A percentile compares a stretch with the other conserved stretches of the same genome.
phyloP scores from a whole-genome alignment of 2,113 vertebrate species.

The Empidonax traillii region DNA sequence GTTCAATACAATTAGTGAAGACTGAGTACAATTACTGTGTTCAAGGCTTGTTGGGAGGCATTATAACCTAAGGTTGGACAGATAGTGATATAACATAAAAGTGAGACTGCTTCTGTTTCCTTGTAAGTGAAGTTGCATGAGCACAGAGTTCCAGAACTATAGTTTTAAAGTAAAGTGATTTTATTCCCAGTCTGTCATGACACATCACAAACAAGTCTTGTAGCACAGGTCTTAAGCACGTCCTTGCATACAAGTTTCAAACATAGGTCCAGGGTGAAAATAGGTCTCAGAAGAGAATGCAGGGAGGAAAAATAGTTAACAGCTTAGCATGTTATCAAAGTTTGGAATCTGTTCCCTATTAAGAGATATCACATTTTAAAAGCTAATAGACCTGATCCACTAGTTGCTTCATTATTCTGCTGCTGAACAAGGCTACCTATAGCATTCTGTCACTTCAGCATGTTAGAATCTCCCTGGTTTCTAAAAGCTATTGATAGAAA shows the following conservation, averaged over 20 bases:
- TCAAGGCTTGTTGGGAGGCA: neutral
- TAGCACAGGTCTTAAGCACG: neutral
- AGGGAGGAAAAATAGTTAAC: neutral
- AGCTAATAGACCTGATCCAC: neutral
- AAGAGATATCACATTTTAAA: neutral
- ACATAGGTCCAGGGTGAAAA: neutral
- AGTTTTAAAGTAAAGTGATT: neutral
- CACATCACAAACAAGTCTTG: neutral
- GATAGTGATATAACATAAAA: neutral
- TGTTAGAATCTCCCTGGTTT: neutral
- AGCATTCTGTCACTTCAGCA: neutral
- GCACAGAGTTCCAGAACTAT: neutral
- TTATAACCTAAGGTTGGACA: neutral
- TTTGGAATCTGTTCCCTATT: neutral
- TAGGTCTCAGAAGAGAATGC: neutral
- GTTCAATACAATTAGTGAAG: neutral
- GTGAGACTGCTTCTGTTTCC: neutral
- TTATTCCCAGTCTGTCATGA: neutral
- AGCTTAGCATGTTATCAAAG: neutral
- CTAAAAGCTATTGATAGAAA: neutral
- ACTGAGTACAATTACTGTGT: neutral
- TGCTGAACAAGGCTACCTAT: neutral
- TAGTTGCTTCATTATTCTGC: neutral
- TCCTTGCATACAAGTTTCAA: neutral
- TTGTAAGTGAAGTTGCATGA: neutral